Evolutionary conservation across 2,113 vertebrate species (phyloP).

Genomic region (Syrrhaptes paradoxus): DNA sequence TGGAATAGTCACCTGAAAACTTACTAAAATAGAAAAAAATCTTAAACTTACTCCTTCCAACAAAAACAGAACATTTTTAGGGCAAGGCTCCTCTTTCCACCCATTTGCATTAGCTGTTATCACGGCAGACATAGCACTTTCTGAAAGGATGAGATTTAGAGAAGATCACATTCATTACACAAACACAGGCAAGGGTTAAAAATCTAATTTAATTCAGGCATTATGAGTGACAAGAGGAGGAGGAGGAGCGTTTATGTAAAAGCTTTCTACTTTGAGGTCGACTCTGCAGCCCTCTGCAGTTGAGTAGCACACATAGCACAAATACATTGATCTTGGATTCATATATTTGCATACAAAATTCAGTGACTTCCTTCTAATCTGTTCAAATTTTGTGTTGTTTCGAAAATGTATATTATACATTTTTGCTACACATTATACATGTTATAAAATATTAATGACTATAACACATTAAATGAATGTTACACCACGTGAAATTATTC

Average conservation of each 20-base stretch:
- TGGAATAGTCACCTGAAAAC: neutral
- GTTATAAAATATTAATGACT: neutral
- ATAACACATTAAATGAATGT: neutral
- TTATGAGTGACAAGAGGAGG: neutral
- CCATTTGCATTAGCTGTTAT: neutral
- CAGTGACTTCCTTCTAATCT: neutral
- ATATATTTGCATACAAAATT: neutral
- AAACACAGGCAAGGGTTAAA: constrained; percentile 31
- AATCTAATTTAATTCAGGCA: constrained; percentile 9
- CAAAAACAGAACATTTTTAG: neutral
- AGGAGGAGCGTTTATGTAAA: constrained; percentile 30
- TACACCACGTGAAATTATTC: constrained; percentile 26
- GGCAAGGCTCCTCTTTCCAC: neutral
- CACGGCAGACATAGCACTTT: neutral
- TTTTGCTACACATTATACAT: neutral
- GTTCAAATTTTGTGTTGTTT: neutral
- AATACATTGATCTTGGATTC: constrained; percentile 2
- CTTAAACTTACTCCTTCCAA: neutral
- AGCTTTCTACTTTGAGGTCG: constrained; percentile 8
- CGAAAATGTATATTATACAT: neutral
- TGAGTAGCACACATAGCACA: neutral
- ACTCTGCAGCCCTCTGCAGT: constrained; percentile 55
- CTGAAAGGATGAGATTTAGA: neutral
- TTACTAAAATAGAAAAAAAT: neutral
- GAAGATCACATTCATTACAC: neutral